A percentile compares a stretch with the other conserved stretches of the same genome.
phyloP scores from a whole-genome alignment of 1,140 invertebrate genomes.

The Sycophila sp. region DNA sequence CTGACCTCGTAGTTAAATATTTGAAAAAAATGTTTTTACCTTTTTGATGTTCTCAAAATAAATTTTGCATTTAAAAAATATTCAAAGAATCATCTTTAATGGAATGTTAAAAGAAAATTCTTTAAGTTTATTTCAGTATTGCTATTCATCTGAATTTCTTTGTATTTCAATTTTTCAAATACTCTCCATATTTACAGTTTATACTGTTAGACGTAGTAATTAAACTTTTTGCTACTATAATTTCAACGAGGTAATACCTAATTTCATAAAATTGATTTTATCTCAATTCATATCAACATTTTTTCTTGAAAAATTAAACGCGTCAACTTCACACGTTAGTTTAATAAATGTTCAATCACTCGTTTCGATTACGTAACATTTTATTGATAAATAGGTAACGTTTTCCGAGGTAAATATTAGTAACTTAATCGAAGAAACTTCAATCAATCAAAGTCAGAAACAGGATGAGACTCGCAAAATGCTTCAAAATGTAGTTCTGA shows the following conservation, averaged over 20 bases:
- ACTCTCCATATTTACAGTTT: not conserved
- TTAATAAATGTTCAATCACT: not conserved
- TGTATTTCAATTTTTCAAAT: not conserved
- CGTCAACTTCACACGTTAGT: not conserved
- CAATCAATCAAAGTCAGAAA: not conserved
- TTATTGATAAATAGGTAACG: not conserved
- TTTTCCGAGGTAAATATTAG: no score
- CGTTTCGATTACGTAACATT: not conserved
- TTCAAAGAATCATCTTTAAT: not conserved
- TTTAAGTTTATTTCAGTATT: not conserved
- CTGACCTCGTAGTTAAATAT: no score
- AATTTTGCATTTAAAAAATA: not conserved
- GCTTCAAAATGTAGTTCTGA: no score
- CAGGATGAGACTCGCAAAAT: not conserved
- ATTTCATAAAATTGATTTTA: not conserved
- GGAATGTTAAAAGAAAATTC: conserved; percentile 1
- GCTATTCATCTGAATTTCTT: not conserved
- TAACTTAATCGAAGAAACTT: not conserved
- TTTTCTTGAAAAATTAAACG: not conserved
- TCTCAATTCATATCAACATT: not conserved
- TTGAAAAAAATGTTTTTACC: no score
- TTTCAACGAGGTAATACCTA: not conserved
- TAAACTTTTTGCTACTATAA: not conserved
- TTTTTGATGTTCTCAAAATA: no score
- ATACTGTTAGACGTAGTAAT: not conserved